These are phyloP conservation scores for Dryomyza anilis DNA, from an alignment of 2,888 invertebrate genomes.

Conservation along the genomic window DNA sequence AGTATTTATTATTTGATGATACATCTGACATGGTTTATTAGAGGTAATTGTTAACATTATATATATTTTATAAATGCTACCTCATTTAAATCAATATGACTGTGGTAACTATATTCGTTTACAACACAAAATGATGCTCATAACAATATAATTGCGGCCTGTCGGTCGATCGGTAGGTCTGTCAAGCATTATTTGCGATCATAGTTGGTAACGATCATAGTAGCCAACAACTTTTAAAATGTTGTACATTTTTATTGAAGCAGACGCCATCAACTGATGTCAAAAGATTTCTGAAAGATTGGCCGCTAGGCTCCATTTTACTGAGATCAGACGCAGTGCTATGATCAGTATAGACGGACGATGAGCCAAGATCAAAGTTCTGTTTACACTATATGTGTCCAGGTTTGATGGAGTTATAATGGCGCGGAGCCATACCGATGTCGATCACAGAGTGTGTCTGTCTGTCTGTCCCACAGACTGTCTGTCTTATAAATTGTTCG, in stretches of 20 bases:
- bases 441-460: too few relatives aligned
- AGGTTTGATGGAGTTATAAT: conserved; percentile 22
- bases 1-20: too few relatives aligned
- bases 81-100: too few relatives aligned
- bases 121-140: conserved; percentile 13
- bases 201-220: background rate
- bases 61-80: too few relatives aligned
- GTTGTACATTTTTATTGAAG: conserved; percentile 17
- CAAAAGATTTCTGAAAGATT: conserved; percentile 5
- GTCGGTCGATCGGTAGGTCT: background rate
- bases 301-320: conserved; percentile 1
- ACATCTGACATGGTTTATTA: too few relatives aligned
- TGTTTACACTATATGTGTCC: conserved; percentile 10
- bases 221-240: conserved; percentile 19
- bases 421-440: conserved; percentile 11
- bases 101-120: too few relatives aligned
- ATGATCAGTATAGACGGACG: too few relatives aligned
- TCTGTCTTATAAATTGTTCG: conserved; percentile 4
- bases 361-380: conserved; percentile 16
- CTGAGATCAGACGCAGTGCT: too few relatives aligned
- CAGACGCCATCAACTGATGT: conserved; percentile 7
- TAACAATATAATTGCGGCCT: background rate
- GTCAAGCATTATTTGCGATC: background rate
- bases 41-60: too few relatives aligned
- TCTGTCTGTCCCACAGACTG: background rate